Percentiles rank a stretch among this genome's conserved stretches.
These are phyloP conservation scores for Girardia tigrina DNA, from an alignment of 2,888 invertebrate genomes.

Conservation along the genomic window DNA sequence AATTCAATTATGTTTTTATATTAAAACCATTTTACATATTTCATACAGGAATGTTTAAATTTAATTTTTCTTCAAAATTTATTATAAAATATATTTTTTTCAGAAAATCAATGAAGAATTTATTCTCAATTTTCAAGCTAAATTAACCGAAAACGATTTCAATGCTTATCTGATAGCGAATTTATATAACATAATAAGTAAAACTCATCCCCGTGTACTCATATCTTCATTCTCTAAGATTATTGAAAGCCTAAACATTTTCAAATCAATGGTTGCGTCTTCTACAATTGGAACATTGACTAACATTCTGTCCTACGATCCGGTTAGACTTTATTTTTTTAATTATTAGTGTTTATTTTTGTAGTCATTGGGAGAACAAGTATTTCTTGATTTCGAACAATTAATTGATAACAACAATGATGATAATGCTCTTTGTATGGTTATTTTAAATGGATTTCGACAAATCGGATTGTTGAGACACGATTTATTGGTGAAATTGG, in stretches of 20 bases:
- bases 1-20: no score
- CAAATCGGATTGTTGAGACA: not conserved
- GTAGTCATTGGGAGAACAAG: not conserved
- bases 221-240: not conserved
- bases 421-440: not conserved
- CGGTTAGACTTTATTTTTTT: not conserved
- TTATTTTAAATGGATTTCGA: not conserved
- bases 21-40: no score
- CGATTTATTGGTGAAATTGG: not conserved
- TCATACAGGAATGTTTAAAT: no score
- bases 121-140: no score
- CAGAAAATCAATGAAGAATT: no score
- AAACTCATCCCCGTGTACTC: not conserved
- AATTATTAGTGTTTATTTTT: not conserved
- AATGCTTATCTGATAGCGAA: not conserved
- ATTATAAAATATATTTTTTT: no score
- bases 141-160: not conserved
- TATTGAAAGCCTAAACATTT: not conserved
- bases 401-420: not conserved
- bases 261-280: not conserved
- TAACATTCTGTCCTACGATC: not conserved
- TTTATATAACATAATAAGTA: not conserved
- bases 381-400: not conserved
- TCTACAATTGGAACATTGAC: not conserved
- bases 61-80: no score